These are phyloP conservation scores for Adelges cooleyi DNA, from an alignment of 1,140 invertebrate genomes.

Conservation along the genomic window DNA sequence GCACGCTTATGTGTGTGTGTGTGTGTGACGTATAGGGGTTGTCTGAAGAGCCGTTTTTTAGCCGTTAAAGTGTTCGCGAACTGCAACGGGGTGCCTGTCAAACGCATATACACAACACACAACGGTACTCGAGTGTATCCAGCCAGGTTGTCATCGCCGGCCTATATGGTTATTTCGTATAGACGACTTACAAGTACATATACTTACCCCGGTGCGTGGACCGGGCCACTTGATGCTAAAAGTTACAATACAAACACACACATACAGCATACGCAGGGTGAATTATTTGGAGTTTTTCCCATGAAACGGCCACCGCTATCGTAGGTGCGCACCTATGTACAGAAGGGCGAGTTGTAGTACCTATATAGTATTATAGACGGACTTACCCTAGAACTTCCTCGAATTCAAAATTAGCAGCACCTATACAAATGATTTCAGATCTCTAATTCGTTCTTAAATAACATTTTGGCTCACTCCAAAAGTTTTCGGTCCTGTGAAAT, in stretches of 20 bases:
- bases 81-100: not conserved
- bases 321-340: not conserved
- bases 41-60: slow-evolving; percentile 27
- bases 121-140: slow-evolving; percentile 19
- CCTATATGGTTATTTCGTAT: not conserved
- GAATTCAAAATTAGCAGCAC: too few species aligned
- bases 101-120: too few species aligned
- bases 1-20: too few species aligned
- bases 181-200: too few species aligned
- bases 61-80: slow-evolving; percentile 17
- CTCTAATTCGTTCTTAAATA: too few species aligned
- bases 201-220: not conserved
- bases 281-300: slow-evolving; percentile 1
- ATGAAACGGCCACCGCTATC: not conserved
- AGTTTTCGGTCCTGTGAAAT: too few species aligned
- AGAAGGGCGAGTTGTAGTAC: too few species aligned
- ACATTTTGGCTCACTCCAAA: too few species aligned
- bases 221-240: slow-evolving; percentile 24
- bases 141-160: slow-evolving; percentile 15
- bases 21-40: slow-evolving; percentile 15
- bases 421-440: too few species aligned
- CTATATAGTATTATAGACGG: too few species aligned
- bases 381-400: too few species aligned
- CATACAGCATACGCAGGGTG: too few species aligned
- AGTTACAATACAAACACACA: slow-evolving; percentile 28